phyloP scores from a whole-genome alignment of 2,797 vertebrate species.

The Protosalanx chinensis region DNA sequence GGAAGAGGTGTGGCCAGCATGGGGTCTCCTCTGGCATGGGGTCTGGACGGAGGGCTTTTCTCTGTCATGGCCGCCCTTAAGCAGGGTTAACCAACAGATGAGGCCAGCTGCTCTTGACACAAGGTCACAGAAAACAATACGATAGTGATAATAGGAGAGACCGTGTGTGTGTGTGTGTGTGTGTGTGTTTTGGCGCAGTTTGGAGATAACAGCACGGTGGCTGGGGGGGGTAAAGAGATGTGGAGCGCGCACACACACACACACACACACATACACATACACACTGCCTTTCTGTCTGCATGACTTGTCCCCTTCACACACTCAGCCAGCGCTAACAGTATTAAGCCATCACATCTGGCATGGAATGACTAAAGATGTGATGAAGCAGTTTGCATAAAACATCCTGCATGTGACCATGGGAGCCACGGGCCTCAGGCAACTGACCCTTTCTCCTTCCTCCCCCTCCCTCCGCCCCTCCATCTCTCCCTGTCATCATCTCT shows the following conservation, averaged over 20 bases:
- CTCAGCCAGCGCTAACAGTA: slow-evolving; percentile 54
- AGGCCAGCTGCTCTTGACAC: slow-evolving; percentile 47
- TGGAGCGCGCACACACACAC: slow-evolving; percentile 19
- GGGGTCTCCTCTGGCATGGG: too few species aligned
- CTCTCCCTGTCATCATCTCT: slow-evolving; percentile 1
- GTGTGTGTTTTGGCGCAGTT: slow-evolving; percentile 27
- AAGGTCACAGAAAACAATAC: slow-evolving; percentile 55
- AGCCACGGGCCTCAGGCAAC: slow-evolving; percentile 3
- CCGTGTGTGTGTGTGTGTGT: slow-evolving; percentile 21
- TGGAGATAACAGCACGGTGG: slow-evolving; percentile 45
- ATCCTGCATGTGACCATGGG: slow-evolving; percentile 32
- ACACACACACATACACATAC: too few species aligned
- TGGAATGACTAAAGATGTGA: slow-evolving; percentile 55
- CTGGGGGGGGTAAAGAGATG: slow-evolving; percentile 47
- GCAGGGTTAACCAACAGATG: slow-evolving; percentile 26
- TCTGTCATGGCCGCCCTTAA: neutral
- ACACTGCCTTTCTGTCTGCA: slow-evolving; percentile 49
- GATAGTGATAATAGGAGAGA: slow-evolving; percentile 52
- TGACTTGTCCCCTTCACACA: slow-evolving; percentile 41
- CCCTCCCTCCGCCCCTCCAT: neutral
- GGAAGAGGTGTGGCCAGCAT: neutral
- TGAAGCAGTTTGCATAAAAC: slow-evolving; percentile 40
- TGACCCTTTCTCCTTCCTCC: neutral
- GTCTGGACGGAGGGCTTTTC: neutral
- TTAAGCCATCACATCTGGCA: slow-evolving; percentile 67